Evolutionary conservation across 1,140 invertebrate species (phyloP).

Genomic region (Theocolax elegans): DNA sequence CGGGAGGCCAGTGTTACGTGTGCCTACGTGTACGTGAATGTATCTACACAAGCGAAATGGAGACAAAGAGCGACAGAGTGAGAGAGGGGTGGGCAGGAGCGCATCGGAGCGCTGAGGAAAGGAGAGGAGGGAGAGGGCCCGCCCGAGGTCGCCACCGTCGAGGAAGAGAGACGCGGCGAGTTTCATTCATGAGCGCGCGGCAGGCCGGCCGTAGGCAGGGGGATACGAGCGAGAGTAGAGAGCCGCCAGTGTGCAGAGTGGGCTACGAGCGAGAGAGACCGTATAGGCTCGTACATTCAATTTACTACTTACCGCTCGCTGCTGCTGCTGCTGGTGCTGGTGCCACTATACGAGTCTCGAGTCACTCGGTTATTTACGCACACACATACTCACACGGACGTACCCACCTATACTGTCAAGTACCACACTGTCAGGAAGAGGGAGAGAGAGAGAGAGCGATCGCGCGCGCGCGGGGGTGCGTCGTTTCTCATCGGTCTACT

Average conservation of each 20-base stretch:
- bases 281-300: not conserved
- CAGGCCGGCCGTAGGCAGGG: not conserved
- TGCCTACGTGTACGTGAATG: not conserved
- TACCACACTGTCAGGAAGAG: no score
- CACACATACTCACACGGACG: no score
- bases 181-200: constrained; percentile 35
- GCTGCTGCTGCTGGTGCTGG: not conserved
- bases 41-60: not conserved
- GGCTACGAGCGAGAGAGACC: not conserved
- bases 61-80: not conserved
- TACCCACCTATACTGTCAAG: no score
- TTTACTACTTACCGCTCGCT: no score
- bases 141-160: no score
- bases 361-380: no score
- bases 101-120: not conserved
- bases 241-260: not conserved
- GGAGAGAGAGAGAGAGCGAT: not conserved
- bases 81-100: not conserved
- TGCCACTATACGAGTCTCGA: no score
- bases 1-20: not conserved
- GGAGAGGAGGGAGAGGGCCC: constrained; percentile 7
- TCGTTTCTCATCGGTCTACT: no score
- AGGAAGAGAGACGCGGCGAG: not conserved
- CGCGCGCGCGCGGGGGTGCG: constrained; percentile 20
- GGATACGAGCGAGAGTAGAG: not conserved